A percentile compares a stretch with the other conserved stretches of the same genome.
These are phyloP conservation scores for Eciton burchellii DNA, from an alignment of 1,140 invertebrate genomes.

Conservation along the genomic window DNA sequence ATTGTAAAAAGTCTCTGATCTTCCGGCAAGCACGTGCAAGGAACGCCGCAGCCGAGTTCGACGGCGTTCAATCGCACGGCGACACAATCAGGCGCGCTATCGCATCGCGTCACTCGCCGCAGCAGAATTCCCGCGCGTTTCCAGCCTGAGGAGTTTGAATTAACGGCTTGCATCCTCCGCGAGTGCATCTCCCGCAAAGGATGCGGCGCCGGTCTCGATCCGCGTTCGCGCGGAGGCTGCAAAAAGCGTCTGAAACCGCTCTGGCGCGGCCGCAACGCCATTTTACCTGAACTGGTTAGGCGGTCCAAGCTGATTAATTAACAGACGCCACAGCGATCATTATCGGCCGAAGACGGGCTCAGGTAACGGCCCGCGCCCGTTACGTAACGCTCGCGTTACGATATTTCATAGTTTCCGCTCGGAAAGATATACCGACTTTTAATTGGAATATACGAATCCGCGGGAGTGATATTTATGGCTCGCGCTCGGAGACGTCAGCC, in stretches of 20 bases:
- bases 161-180: constrained; percentile 31
- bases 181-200: constrained; percentile 11
- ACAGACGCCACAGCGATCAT: neutral
- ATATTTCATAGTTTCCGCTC: neutral
- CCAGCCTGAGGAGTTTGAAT: constrained; percentile 62
- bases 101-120: constrained; percentile 7
- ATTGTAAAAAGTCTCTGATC: neutral
- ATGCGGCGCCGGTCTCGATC: neutral
- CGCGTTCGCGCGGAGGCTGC: constrained; percentile 40
- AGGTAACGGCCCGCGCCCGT: too few relatives aligned
- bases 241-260: constrained; percentile 11
- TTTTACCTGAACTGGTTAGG: neutral
- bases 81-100: constrained; percentile 38
- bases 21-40: neutral
- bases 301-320: neutral
- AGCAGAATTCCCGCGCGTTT: constrained; percentile 53
- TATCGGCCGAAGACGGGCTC: too few relatives aligned
- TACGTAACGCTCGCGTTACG: neutral
- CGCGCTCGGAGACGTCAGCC: neutral
- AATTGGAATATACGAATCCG: constrained; percentile 13
- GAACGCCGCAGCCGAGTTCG: neutral
- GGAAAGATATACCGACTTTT: neutral
- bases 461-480: constrained; percentile 29
- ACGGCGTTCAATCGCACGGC: neutral
- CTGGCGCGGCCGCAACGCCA: neutral